A percentile compares a stretch with the other conserved stretches of the same genome.
Evolutionary conservation across 37 sponge, comb jelly and placozoan species (phyloP).

Genomic region (Cliona cf. orientalis): DNA sequence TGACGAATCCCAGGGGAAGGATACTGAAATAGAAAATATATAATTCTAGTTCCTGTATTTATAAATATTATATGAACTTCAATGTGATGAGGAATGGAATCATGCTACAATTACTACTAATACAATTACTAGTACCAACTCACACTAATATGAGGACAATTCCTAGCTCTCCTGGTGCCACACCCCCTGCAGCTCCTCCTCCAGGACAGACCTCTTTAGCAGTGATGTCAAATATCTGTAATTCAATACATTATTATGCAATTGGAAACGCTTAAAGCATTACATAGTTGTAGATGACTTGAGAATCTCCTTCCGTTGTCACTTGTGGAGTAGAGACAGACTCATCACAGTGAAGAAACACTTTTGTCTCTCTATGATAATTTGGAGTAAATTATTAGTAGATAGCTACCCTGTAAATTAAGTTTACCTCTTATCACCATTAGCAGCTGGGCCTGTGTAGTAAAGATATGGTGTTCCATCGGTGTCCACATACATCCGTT

Average conservation of each 20-base stretch:
- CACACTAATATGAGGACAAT: slow-evolving; percentile 20
- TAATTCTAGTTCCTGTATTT: too few species aligned
- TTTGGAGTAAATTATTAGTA: not conserved
- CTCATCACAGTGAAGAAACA: slow-evolving; percentile 1
- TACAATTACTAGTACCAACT: not conserved
- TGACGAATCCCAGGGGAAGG: too few species aligned
- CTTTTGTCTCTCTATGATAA: too few species aligned
- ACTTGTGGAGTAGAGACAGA: not conserved
- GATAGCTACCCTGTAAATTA: not conserved
- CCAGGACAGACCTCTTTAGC: slow-evolving; percentile 22
- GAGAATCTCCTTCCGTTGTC: not conserved
- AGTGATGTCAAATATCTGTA: slow-evolving; percentile 6
- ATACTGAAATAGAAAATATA: too few species aligned
- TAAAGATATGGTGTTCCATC: slow-evolving; percentile 4
- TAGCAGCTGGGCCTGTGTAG: slow-evolving; percentile 6
- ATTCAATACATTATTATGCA: not conserved
- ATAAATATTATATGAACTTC: not conserved
- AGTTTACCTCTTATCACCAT: not conserved
- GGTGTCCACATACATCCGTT: slow-evolving; percentile 5
- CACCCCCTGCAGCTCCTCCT: slow-evolving; percentile 1
- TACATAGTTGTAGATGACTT: not conserved
- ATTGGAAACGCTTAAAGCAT: not conserved
- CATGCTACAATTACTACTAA: not conserved
- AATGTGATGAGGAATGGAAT: not conserved
- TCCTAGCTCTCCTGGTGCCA: too few species aligned